phyloP scores from a whole-genome alignment of 2,113 vertebrate species.

The Salvator merianae region DNA sequence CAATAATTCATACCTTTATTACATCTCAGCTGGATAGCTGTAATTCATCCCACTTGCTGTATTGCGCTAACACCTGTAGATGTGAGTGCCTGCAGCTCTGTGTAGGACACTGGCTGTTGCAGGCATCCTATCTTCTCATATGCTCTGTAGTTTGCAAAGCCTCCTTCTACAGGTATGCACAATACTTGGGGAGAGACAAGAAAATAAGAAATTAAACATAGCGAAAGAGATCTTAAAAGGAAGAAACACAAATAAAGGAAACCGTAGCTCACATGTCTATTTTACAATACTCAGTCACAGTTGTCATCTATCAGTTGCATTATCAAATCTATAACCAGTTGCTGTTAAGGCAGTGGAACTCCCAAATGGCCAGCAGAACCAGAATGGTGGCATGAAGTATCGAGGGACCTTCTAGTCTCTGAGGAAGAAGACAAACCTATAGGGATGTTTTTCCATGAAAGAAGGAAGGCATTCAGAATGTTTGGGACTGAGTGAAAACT shows the following conservation, averaged over 20 bases:
- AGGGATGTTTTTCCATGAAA: neutral
- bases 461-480: neutral
- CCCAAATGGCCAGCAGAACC: neutral
- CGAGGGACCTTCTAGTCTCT: neutral
- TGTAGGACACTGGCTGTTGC: constrained; percentile 40
- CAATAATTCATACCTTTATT: constrained; percentile 83
- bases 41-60: constrained; percentile 74
- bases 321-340: neutral
- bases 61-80: constrained; percentile 63
- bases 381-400: neutral
- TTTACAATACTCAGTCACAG: neutral
- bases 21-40: constrained; percentile 70
- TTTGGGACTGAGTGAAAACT: neutral
- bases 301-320: no score
- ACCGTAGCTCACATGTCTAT: neutral
- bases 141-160: neutral
- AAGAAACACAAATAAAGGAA: neutral
- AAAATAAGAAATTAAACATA: neutral
- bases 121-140: constrained; percentile 52
- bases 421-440: no score
- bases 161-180: neutral
- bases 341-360: neutral
- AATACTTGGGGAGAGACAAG: neutral
- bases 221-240: neutral
- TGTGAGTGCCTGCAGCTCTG: constrained; percentile 58